A percentile compares a stretch with the other conserved stretches of the same genome.
phyloP scores from a whole-genome alignment of 2,888 invertebrate genomes.

The Exocentrus adspersus region DNA sequence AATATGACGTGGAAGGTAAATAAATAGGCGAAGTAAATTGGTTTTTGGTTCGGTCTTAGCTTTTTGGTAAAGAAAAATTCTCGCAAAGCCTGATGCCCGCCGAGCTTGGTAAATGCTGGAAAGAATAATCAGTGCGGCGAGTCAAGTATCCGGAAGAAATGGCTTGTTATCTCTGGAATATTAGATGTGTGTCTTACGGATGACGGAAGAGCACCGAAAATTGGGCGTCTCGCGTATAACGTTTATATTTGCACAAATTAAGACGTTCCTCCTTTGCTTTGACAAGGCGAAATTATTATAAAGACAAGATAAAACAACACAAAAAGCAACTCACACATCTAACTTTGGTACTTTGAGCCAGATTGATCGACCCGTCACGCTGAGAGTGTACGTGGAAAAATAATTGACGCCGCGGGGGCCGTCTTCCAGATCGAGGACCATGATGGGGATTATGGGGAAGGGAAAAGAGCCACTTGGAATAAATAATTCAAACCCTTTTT shows the following conservation, averaged over 20 bases:
- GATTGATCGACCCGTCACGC: slow-evolving; percentile 28
- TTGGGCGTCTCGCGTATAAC: background rate
- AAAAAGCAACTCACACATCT: too few relatives aligned
- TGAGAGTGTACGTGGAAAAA: slow-evolving; percentile 22
- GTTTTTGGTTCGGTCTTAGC: too few relatives aligned
- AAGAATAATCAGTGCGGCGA: slow-evolving; percentile 2
- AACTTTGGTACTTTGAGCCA: slow-evolving; percentile 21
- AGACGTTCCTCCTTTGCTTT: too few relatives aligned
- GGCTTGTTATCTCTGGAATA: background rate
- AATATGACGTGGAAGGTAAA: too few relatives aligned
- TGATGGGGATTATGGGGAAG: background rate
- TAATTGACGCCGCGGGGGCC: slow-evolving; percentile 27
- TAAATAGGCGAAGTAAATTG: too few relatives aligned
- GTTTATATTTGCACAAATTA: too few relatives aligned
- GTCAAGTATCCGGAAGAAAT: background rate
- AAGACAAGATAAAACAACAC: slow-evolving; percentile 10
- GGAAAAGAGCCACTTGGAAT: background rate
- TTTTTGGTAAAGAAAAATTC: too few relatives aligned
- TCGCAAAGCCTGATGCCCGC: background rate
- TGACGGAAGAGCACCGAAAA: background rate
- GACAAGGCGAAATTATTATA: background rate
- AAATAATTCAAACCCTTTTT: slow-evolving; percentile 5
- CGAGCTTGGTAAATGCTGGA: background rate
- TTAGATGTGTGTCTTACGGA: background rate
- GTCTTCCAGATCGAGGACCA: slow-evolving; percentile 4